Evolutionary conservation across 1,140 invertebrate genomes (phyloP).

Genomic region (Zeugodacus cucurbitae): DNA sequence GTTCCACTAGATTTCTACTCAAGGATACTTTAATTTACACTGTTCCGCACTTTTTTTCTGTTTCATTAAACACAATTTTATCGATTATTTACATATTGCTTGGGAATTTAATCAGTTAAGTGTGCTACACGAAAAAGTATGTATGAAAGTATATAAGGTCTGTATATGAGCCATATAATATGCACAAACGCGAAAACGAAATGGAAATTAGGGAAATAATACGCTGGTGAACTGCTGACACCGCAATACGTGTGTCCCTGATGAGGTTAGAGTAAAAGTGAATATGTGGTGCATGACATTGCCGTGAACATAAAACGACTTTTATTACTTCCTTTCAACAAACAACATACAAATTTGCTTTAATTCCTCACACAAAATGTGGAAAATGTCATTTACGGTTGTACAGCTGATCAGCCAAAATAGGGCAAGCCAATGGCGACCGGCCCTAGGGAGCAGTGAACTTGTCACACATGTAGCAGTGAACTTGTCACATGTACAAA

Average conservation of each 20-base stretch:
- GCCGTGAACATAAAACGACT: background rate
- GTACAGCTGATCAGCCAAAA: background rate
- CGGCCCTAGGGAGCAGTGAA: background rate
- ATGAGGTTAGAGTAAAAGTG: background rate
- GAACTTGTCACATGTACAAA: background rate
- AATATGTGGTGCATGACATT: background rate
- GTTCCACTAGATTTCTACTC: too few species aligned
- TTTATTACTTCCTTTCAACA: background rate
- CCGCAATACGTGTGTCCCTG: background rate
- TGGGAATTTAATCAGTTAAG: too few species aligned
- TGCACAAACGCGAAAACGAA: background rate
- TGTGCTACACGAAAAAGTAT: too few species aligned
- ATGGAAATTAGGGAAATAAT: background rate
- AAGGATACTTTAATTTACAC: too few species aligned
- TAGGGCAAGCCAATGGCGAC: background rate
- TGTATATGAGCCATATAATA: background rate
- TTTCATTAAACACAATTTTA: too few species aligned
- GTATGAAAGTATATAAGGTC: too few species aligned
- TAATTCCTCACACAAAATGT: background rate
- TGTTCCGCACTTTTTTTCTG: too few species aligned
- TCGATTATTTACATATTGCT: too few species aligned
- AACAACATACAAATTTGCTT: background rate
- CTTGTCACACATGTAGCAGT: too few species aligned
- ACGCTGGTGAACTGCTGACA: background rate
- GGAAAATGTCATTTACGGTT: background rate